Evolutionary conservation across 1,140 invertebrate species (phyloP).

Genomic region (Lineus longissimus): DNA sequence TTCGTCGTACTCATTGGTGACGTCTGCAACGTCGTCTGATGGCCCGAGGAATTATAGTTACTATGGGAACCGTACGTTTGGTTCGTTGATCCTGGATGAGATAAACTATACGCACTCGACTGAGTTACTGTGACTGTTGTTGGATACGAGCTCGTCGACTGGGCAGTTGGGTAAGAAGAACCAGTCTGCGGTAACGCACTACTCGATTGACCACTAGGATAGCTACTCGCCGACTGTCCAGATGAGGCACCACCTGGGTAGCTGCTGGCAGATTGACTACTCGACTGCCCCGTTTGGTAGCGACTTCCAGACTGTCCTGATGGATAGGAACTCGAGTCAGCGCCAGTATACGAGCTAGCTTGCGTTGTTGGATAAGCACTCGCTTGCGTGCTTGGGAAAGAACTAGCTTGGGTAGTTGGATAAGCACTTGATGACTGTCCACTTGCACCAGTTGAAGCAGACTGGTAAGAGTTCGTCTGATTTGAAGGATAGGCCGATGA

Average conservation of each 20-base stretch:
- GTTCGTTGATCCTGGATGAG: constrained; percentile 11
- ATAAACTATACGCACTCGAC: constrained; percentile 18
- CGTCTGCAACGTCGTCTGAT: constrained; percentile 27
- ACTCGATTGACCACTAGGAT: background rate
- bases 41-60: constrained; percentile 15
- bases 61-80: background rate
- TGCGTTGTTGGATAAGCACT: background rate
- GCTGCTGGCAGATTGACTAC: constrained; percentile 11
- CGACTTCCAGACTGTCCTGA: background rate
- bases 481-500: background rate
- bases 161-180: constrained; percentile 24
- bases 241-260: constrained; percentile 14
- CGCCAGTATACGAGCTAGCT: background rate
- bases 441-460: background rate
- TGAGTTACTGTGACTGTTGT: constrained; percentile 19
- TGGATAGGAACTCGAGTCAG: background rate
- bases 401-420: background rate
- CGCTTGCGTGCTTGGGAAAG: background rate
- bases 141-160: constrained; percentile 11
- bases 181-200: constrained; percentile 23
- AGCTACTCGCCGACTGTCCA: constrained; percentile 8
- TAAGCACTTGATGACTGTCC: background rate
- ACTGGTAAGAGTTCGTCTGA: background rate
- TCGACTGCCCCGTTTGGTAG: background rate
- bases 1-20: constrained; percentile 39